Base-by-base conservation (phyloP, 2,888 invertebrate genomes). In the Synergus japonicus region DNA sequence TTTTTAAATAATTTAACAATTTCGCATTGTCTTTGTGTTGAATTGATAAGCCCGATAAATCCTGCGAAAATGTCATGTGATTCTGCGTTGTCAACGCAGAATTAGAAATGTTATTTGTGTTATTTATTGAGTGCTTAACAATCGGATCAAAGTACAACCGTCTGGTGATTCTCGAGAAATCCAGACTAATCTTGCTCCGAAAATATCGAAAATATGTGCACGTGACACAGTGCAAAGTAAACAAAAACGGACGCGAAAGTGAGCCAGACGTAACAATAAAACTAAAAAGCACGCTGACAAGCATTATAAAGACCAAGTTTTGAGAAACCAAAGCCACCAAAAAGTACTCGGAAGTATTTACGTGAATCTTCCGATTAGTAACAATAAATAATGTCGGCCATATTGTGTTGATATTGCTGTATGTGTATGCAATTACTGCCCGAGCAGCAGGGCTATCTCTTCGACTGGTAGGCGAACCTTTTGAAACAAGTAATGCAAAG, bases 401-500 rank as follows among this genome's bases (percentile, higher is more conserved):
- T 87, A 79, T 84, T 86, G 84, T 83, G 84, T 87, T 89, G 86
- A 81, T 85, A 85, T 84, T 85, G 83, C 82, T 84, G 82, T 80
- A 83, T 83, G 78, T 79, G 83, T 29, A 81, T 84, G 76, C 79
- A 80, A 78, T 78, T 65, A 81, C 63, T 81, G 9, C 9, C n/a
- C n/a, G 82, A 65, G 83, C 84, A 85, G 84, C 82, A 84, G 85
- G 85, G 85, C 87, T 89, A 86, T 87, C 86, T 87, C 86, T 85
- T 88, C 85, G 88, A 86, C 86, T 87, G 85, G 86, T 85, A 82
- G 78, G 84, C 84, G 83, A 86, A 88, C 86, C 87, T 87, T 87
- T 85, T 86, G 83, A 83, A 73, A 58, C 49, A 41, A 78, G 76
- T 82, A 77, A 66, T 82, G 12, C 81, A 81, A 80, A 78, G 76